These are phyloP conservation scores for Leucozona laternaria DNA, from an alignment of 2,888 invertebrate genomes.

Conservation along the genomic window DNA sequence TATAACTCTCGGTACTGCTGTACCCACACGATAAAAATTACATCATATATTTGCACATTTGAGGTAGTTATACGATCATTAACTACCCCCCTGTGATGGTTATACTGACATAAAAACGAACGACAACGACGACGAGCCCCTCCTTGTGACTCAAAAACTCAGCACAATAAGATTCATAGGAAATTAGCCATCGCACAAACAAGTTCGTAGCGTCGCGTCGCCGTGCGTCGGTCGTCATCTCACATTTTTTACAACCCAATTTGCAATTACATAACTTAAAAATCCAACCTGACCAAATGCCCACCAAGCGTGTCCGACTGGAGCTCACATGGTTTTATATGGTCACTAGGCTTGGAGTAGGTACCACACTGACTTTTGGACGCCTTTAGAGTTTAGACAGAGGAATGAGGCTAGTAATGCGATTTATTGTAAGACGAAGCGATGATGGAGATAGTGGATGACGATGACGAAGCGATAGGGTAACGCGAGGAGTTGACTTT, in stretches of 20 bases:
- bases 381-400: not conserved
- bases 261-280: slow-evolving; percentile 50
- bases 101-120: not conserved
- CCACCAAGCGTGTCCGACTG: slow-evolving; percentile 53
- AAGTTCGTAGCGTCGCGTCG: slow-evolving; percentile 15
- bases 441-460: not conserved
- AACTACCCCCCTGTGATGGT: not conserved
- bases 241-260: slow-evolving; percentile 55
- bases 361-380: slow-evolving; percentile 21
- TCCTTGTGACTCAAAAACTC: slow-evolving; percentile 9
- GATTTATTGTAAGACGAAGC: not conserved
- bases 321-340: slow-evolving; percentile 33
- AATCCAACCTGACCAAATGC: slow-evolving; percentile 45
- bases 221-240: too few relatives aligned
- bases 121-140: slow-evolving; percentile 7
- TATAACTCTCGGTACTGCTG: not conserved
- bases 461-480: not conserved
- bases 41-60: slow-evolving; percentile 31
- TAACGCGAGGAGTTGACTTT: not conserved
- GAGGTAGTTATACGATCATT: slow-evolving; percentile 10
- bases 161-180: slow-evolving; percentile 7
- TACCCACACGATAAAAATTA: slow-evolving; percentile 2
- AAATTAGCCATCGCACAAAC: slow-evolving; percentile 19
- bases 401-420: slow-evolving; percentile 37
- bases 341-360: slow-evolving; percentile 21